Conservation (phyloP, 1,140 invertebrate genomes). For the Heliconius eleuchia region DNA sequence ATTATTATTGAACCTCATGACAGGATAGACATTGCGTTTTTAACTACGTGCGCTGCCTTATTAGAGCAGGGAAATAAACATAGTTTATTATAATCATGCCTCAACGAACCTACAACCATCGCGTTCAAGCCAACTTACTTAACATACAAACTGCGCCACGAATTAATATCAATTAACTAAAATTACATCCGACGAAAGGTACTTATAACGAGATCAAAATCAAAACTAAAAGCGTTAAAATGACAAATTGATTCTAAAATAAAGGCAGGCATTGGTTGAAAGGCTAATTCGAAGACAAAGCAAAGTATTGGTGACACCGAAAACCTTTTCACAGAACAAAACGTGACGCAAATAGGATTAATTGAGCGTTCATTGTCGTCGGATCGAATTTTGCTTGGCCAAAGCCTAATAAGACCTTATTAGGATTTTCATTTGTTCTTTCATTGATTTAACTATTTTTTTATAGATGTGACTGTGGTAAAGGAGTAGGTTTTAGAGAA, state of each 20-base stretch:
- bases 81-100: no score
- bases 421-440: not conserved
- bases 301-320: constrained; percentile 12
- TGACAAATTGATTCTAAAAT: constrained; percentile 16
- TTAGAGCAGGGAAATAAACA: no score
- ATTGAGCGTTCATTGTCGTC: constrained; percentile 8
- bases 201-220: constrained; percentile 1
- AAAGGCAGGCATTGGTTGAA: not conserved
- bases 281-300: constrained; percentile 13
- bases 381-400: not conserved
- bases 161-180: not conserved
- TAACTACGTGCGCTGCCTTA: no score
- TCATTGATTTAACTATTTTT: not conserved
- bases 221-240: not conserved
- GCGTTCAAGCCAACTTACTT: not conserved
- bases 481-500: not conserved
- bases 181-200: not conserved
- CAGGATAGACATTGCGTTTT: no score
- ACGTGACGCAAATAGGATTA: constrained; percentile 12
- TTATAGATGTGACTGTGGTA: not conserved
- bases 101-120: not conserved
- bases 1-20: no score
- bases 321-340: constrained; percentile 13
- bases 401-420: constrained; percentile 1
- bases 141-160: not conserved